Base-by-base conservation (phyloP, 2,113 vertebrate genomes). In the Syngnathus typhle region DNA sequence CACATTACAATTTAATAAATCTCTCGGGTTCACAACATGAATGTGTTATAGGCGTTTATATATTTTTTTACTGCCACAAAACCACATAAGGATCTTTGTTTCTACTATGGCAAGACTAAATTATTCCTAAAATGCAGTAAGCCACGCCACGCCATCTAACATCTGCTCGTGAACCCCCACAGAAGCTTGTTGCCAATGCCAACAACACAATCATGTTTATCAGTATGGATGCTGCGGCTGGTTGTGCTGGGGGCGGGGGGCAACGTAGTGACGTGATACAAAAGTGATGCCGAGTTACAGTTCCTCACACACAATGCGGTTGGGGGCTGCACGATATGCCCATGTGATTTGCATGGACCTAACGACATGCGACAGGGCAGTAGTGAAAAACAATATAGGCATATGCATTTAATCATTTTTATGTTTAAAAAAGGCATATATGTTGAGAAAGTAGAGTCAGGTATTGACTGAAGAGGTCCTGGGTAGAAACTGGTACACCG, bases 121-220 rank as follows among this genome's bases (percentile, higher is more conserved):
- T 64, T 82, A 78, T 82, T 84, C 68, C 64, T 59, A 75, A 77
- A 75, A 88, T 83, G 6, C 74, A 78, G 66, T 77, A 55, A 82
- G 83, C 91, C 89, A 91, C 89, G 91, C 91, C 89, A 92, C 81
- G 91, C 91, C 66, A 82, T 81, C 73, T 72, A 84, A 87, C 89
- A 90, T 88, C 80, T 88, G 88, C 63, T 77, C 73, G 60, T 73
- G 54, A 64, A 74, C 39, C 71, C 62, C 65, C 65, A 52, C 49
- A 69, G 69, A 73, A 72, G 80, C 72, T 72, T 80, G 76, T 80
- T 86, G 85, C 68, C 68, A 52, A 71, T 68, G 67, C 59, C 73
- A 72, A 81, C 70, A 71, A 58, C 59, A 60, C 16, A 38, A 3
- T 32, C 27, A 68, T 44, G 67, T 84, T 81, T 74, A 85, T 84